Conservation (phyloP, 2,888 invertebrate species). For the Cheilosia vernalis region DNA sequence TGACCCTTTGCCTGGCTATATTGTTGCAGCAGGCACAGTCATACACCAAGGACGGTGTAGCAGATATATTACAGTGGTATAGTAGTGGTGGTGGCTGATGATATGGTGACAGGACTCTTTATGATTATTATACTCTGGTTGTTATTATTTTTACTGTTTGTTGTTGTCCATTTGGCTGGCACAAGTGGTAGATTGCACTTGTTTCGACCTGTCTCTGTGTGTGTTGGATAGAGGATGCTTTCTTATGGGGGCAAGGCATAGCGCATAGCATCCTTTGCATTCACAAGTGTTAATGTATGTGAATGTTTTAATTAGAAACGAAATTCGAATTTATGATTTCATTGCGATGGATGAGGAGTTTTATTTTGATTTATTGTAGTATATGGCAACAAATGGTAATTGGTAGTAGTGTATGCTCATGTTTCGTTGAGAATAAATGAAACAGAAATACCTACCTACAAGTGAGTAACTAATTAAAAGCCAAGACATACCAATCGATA, state of each 20-base stretch:
- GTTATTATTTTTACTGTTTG: constrained; percentile 66
- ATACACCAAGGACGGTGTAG: constrained; percentile 6
- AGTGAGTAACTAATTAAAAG: no score
- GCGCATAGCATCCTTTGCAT: constrained; percentile 21
- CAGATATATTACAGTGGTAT: constrained; percentile 10
- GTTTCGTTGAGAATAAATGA: no score
- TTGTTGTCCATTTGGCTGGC: constrained; percentile 60
- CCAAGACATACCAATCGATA: no score
- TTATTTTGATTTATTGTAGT: background rate
- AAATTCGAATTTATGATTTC: constrained; percentile 47
- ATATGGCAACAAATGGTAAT: no score
- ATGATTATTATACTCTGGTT: constrained; percentile 68
- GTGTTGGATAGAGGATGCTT: background rate
- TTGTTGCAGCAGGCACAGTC: constrained; percentile 43
- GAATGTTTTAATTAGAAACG: constrained; percentile 68
- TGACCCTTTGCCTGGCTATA: constrained; percentile 63
- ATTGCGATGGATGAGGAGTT: constrained; percentile 8
- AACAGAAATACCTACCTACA: no score
- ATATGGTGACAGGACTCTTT: constrained; percentile 69
- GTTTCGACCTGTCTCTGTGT: constrained; percentile 22
- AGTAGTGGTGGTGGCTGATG: constrained; percentile 37
- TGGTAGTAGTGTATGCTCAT: no score
- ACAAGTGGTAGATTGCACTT: constrained; percentile 64
- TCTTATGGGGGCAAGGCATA: background rate
- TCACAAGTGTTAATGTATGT: constrained; percentile 39